Base-by-base conservation (phyloP, 2,888 invertebrate species). In the Hedya salicella region DNA sequence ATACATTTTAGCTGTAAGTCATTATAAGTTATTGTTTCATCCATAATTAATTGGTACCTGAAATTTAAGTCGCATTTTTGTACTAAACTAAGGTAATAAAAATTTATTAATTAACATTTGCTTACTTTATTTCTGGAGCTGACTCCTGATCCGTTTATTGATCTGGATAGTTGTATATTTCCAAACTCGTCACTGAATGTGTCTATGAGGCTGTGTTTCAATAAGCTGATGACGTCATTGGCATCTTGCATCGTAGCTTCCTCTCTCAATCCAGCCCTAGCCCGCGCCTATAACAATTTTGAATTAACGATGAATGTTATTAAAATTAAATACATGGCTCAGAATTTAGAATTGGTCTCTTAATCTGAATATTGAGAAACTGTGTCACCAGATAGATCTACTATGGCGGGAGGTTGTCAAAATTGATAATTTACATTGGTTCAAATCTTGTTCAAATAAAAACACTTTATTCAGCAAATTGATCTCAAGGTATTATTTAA, bases 231-330 rank as follows among this genome's bases (percentile, higher is more conserved):
- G 36, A 98, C 95, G 82, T 98, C 98, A 69, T 93, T 88, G 0
- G 98, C 98, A 87, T 99, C 98, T 62, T 93, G 83, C 64, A 91
- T 93, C 0, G 96, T 96, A 0, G 96, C 97, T 77, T 95, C 95
- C 84, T 96, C 96, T 69, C 98, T 92, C 68, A 99, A 89, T 83
- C 98, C 98, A 0, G 96, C 86, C 78, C 97, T 95, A 0, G 98
- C 98, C 80, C 98, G 93, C 14, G 98, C 98, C 95, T 97, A 77
- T n/a, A 78, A 77, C 64, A 73, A 50, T 21, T 25, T 48, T 1
- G n/a, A 8, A 25, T 25, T n/a, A 32, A 9, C 17, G 16, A 40
- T 13, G 19, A 13, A 11, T n/a, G n/a, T 50, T 25, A 17, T 8
- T 53, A 42, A 21, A 67, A 59, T 48, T 0, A 21, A 5, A 3